Evolutionary conservation across 2,888 invertebrate species (phyloP), one percentile per base, ranked within the genome.

Genomic region (Tribolium freemani): DNA sequence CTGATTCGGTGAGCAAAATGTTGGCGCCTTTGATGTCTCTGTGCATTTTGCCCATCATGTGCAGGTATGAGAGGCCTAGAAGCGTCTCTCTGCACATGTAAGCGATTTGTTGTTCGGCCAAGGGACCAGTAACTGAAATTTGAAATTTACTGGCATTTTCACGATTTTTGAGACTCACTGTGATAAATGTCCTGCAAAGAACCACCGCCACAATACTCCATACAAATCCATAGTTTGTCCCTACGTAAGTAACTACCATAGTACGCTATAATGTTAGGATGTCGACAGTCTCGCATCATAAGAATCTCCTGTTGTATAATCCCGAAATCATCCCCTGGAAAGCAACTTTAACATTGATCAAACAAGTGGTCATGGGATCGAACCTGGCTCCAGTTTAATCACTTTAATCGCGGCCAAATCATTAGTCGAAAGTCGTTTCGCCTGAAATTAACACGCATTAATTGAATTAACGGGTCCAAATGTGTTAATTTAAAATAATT

Each of bases 191-290:
- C 98, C 90, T 99, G 97, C 81, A 99, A 89, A 69, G 98, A 99
- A 13, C 99, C 99, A 38, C 99, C 99, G 1, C 98, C 99, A 85
- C 99, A 99, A 86, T 96, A 99, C 88, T 99, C 99, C 99, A 99
- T 99, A 81, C 98, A 98, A 84, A 99, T 99, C 99, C 99, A 99
- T 63, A 99, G 89, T 87, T 98, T 97, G 86, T 99, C 99, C 80
- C 97, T 89, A 73, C 97, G 89, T 77, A 99, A 90, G 88, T 99
- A 99, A 83, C 97, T 98, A 77, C 98, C 98, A 87, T 95, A 98
- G 87, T 99, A 99, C 3, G 98, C 98, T 78, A 99, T 98, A 82
- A 99, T 97, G 88, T 99, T 99, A 20, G 94, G 93, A 88, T 99
- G 98, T 71, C 94, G 90, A 87, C 98, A 99, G 87, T 98, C 98